A percentile compares a stretch with the other conserved stretches of the same genome.
Evolutionary conservation across 30 jellyfish, hydroid and myxozoan genomes (phyloP).

Genomic region (Catostylus mosaicus): DNA sequence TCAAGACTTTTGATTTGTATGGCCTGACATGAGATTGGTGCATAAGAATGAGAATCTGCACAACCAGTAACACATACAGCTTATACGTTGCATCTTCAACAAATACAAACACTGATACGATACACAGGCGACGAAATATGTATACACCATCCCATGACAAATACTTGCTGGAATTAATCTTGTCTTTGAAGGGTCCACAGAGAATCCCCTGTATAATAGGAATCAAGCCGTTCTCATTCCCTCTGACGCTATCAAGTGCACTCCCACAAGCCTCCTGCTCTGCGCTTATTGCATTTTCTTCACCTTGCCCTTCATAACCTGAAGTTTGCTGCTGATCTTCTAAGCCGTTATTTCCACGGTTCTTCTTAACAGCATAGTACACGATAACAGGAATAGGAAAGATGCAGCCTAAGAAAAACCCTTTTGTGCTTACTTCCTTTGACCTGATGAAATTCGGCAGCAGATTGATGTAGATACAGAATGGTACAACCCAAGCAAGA

Average conservation of each 20-base stretch:
- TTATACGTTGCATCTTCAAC: neutral
- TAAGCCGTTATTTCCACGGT: neutral
- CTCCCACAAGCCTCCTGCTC: neutral
- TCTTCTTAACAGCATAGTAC: neutral
- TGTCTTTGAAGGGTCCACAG: neutral
- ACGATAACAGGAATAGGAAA: neutral
- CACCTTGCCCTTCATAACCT: neutral
- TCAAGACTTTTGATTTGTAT: neutral
- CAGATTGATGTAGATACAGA: neutral
- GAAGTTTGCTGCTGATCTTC: no score
- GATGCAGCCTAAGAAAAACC: constrained; percentile 14
- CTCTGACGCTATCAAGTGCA: neutral
- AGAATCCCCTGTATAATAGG: neutral
- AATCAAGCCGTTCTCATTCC: neutral
- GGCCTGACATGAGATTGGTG: constrained; percentile 2
- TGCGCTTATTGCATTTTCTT: neutral
- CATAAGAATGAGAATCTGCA: neutral
- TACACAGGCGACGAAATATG: constrained; percentile 1
- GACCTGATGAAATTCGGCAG: neutral
- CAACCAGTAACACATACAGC: neutral
- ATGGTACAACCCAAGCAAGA: constrained; percentile 34
- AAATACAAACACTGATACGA: constrained; percentile 5
- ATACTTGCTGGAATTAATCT: neutral
- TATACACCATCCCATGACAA: constrained; percentile 28
- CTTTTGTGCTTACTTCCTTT: neutral